Base-by-base conservation (phyloP, 2,888 invertebrate species). In the Limnephilus lunatus region DNA sequence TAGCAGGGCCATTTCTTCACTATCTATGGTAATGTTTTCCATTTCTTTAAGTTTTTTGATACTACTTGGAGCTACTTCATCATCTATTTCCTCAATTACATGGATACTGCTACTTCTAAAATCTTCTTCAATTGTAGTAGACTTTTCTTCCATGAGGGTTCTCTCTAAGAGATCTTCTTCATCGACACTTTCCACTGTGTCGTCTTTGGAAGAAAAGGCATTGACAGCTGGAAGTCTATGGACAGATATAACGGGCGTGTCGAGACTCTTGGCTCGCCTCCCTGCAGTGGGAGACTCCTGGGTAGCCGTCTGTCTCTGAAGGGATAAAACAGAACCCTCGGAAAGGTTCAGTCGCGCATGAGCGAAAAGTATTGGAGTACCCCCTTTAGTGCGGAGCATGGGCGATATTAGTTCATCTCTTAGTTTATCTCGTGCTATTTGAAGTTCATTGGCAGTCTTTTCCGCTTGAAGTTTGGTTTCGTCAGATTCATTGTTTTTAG, bases 181-280 rank as follows among this genome's bases (percentile, higher is more conserved):
- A 94, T 98, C 98, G 92, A 97, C 97, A 94, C 97, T 97, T 94
- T 97, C 98, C 0, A 98, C 97, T 0, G 98, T 98, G 94, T 98
- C 98, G 94, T 98, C 98, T 95, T 98, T 98, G 39, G 98, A 98
- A 2, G 98, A 98, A 95, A 98, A 98, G 0, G 98, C 98, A 95
- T 98, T 98, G 95, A 98, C 97, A 12, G 98, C 97, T 30, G 98
- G 98, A 83, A 98, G 95, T 94, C 97, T 96, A 95, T 97, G 98
- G 53, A 98, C 95, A 32, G 98, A 97, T 94, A 98, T 98, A 35
- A 98, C 97, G 1, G 98, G 98, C 3, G 98, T 97, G 94, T 98
- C 98, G 94, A 98, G 96, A 92, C 98, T 98, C 95, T 98, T 98
- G 1, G 98, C 98, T 94, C 98, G 96, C 90, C 98, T 96, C 91